Percentiles rank a stretch among this genome's conserved stretches.
These are phyloP conservation scores for Cantharis lateralis DNA, from an alignment of 2,888 invertebrate species.

Conservation along the genomic window DNA sequence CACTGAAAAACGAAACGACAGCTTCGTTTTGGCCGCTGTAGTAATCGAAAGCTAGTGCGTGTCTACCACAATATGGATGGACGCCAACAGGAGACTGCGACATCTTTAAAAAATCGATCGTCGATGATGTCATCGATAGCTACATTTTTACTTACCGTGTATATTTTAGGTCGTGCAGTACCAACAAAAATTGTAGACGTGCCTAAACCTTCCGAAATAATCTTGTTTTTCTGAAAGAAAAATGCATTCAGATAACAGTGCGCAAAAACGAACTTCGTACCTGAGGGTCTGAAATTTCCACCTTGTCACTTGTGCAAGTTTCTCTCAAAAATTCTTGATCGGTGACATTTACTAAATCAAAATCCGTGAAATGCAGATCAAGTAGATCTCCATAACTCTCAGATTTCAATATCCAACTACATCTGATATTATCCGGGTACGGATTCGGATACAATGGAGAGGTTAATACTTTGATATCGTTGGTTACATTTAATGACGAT, in stretches of 20 bases:
- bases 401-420: constrained; percentile 62
- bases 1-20: constrained; percentile 59
- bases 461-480: constrained; percentile 53
- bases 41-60: constrained; percentile 57
- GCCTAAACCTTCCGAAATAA: constrained; percentile 56
- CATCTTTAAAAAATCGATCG: constrained; percentile 46
- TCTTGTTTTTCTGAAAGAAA: constrained; percentile 42
- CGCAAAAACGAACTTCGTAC: too few species aligned
- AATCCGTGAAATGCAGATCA: constrained; percentile 60
- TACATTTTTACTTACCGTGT: constrained; percentile 35
- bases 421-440: constrained; percentile 63
- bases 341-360: constrained; percentile 60
- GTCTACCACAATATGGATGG: constrained; percentile 60
- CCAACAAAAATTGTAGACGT: constrained; percentile 49
- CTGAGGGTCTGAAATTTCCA: constrained; percentile 59
- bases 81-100: constrained; percentile 42
- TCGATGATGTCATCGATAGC: too few species aligned
- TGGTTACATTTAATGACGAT: constrained; percentile 53
- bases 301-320: constrained; percentile 57
- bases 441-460: constrained; percentile 65
- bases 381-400: constrained; percentile 45
- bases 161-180: constrained; percentile 39
- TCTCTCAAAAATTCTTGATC: constrained; percentile 38
- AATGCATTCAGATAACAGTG: background rate
- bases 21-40: constrained; percentile 55